Evolutionary conservation across 1,140 invertebrate species (phyloP).

Genomic region (Drosophila burlai): DNA sequence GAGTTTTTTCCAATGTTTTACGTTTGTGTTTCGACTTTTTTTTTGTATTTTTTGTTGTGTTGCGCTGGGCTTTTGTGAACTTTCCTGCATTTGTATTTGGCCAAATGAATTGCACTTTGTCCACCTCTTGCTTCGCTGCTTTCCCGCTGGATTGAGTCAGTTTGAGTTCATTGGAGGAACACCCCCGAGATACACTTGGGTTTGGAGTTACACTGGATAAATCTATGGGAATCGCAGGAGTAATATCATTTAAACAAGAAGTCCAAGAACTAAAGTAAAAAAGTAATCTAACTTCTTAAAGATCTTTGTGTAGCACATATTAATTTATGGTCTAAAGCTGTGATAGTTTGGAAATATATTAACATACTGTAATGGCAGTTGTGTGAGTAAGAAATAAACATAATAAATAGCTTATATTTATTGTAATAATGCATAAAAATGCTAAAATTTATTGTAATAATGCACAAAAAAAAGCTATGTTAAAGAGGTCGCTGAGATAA

Average conservation of each 20-base stretch:
- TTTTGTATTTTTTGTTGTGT: background rate
- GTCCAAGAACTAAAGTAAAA: too few relatives aligned
- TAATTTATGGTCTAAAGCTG: too few relatives aligned
- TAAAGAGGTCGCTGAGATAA: too few relatives aligned
- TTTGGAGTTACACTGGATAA: background rate
- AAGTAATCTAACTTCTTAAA: too few relatives aligned
- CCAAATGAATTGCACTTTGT: conserved; percentile 62
- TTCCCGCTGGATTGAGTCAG: conserved; percentile 25
- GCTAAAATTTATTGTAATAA: too few relatives aligned
- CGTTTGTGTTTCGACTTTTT: conserved; percentile 20
- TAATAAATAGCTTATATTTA: too few relatives aligned
- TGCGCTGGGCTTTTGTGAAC: conserved; percentile 41
- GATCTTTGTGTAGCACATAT: background rate
- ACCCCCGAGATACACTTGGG: background rate
- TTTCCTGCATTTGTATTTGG: conserved; percentile 50
- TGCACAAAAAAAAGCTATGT: too few relatives aligned
- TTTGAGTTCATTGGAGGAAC: conserved; percentile 34
- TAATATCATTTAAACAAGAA: too few relatives aligned
- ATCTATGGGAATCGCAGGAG: background rate
- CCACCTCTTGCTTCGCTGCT: conserved; percentile 26
- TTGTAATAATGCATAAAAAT: too few relatives aligned
- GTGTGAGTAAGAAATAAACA: background rate
- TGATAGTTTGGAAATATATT: background rate
- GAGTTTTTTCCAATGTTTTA: conserved; percentile 18
- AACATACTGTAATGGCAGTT: background rate